These are phyloP conservation scores for Ceuthmochares aereus DNA, from an alignment of 2,113 vertebrate genomes.

Conservation along the genomic window DNA sequence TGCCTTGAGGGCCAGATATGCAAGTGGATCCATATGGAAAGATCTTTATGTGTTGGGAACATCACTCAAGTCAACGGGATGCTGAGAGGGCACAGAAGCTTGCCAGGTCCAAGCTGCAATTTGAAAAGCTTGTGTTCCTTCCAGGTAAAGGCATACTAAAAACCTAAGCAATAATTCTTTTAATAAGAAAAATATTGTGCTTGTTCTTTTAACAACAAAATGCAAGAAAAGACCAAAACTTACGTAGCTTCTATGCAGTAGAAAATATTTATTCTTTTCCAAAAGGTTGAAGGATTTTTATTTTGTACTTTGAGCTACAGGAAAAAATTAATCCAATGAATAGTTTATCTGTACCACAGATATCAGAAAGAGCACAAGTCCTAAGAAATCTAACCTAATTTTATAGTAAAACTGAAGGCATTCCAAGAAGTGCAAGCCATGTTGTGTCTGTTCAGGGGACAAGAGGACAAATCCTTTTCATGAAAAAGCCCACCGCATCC, in stretches of 20 bases:
- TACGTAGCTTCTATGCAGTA: neutral
- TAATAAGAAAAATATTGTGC: slow-evolving; percentile 42
- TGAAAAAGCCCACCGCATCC: neutral
- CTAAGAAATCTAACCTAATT: slow-evolving; percentile 56
- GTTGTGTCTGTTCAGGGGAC: neutral
- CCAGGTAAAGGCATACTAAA: slow-evolving; percentile 50
- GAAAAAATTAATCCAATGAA: slow-evolving; percentile 45
- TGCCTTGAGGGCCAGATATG: slow-evolving; percentile 63
- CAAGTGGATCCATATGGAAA: slow-evolving; percentile 69
- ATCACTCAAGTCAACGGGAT: slow-evolving; percentile 31
- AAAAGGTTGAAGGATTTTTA: slow-evolving; percentile 64
- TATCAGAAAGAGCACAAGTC: slow-evolving; percentile 55
- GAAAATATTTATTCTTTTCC: neutral
- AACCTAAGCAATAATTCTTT: slow-evolving; percentile 54
- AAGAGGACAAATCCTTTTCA: neutral
- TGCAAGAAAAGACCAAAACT: neutral
- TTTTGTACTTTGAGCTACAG: slow-evolving; percentile 63
- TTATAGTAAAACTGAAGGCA: slow-evolving; percentile 57
- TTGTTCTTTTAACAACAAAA: slow-evolving; percentile 34
- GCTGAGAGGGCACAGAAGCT: slow-evolving; percentile 45
- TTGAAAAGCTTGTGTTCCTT: slow-evolving; percentile 59
- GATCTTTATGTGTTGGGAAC: slow-evolving; percentile 63
- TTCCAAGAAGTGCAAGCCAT: slow-evolving; percentile 8
- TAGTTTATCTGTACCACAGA: slow-evolving; percentile 48
- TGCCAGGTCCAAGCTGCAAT: slow-evolving; percentile 52